Percentiles rank a stretch among this genome's conserved stretches.
Conservation (phyloP, 1,140 invertebrate species). For the Zaprionus gabonicus region DNA sequence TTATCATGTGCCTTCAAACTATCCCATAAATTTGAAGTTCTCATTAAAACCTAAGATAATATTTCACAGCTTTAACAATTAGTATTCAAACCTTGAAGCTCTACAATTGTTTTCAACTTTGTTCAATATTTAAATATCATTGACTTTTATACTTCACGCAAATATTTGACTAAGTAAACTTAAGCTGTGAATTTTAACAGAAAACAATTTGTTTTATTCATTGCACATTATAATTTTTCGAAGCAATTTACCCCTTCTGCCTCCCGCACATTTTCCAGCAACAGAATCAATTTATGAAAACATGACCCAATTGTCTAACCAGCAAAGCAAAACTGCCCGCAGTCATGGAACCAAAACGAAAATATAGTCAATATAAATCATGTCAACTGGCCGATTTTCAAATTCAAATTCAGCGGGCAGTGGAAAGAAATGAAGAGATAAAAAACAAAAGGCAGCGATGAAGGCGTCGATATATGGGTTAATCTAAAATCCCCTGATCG, state of each 20-base stretch:
- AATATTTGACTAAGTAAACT: background rate
- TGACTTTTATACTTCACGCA: background rate
- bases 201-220: background rate
- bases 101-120: background rate
- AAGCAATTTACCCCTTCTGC: background rate
- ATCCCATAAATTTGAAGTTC: background rate
- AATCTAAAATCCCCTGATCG: conserved; percentile 20
- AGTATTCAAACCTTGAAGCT: background rate
- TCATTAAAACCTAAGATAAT: background rate
- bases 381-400: conserved; percentile 41
- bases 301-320: conserved; percentile 49
- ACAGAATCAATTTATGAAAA: conserved; percentile 49
- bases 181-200: background rate
- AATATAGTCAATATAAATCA: conserved; percentile 66
- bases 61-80: background rate
- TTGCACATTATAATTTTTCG: background rate
- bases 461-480: conserved; percentile 31
- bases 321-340: conserved; percentile 7
- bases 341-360: conserved; percentile 29
- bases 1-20: background rate
- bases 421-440: conserved; percentile 1
- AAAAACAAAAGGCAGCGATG: conserved; percentile 11
- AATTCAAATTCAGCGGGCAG: conserved; percentile 9
- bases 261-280: conserved; percentile 13
- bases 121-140: conserved; percentile 2